Evolutionary conservation across 2,888 invertebrate species (phyloP).

Genomic region (Belgica antarctica): DNA sequence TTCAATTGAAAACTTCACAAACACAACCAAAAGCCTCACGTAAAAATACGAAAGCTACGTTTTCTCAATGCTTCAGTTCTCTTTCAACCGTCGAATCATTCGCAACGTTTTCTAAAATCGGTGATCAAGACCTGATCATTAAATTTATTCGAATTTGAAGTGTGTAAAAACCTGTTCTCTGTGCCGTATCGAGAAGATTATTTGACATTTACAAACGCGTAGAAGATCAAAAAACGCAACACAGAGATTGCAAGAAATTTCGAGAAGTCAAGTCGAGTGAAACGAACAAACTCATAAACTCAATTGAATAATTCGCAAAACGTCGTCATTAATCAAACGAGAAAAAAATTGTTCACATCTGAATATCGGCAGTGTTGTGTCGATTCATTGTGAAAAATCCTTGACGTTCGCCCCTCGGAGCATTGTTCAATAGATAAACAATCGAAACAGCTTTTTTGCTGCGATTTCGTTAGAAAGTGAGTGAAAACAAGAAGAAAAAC

Average conservation of each 20-base stretch:
- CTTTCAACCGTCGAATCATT: slow-evolving; percentile 14
- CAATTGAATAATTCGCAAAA: slow-evolving; percentile 15
- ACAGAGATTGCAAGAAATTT: neutral
- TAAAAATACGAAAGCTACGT: neutral
- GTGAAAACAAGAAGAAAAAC: neutral
- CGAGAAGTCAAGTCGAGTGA: neutral
- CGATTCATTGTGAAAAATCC: neutral
- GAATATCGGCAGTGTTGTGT: neutral
- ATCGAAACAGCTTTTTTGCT: neutral
- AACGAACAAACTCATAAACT: neutral
- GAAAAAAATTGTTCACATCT: neutral
- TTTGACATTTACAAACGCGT: too few species aligned
- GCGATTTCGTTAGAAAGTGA: neutral
- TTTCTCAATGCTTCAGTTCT: neutral
- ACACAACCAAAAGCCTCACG: neutral
- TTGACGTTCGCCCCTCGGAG: neutral
- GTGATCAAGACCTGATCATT: neutral
- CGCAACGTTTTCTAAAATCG: slow-evolving; percentile 3
- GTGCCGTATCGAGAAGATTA: neutral
- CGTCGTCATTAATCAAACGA: neutral
- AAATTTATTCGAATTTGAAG: neutral
- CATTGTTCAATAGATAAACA: neutral
- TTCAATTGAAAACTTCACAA: too few species aligned
- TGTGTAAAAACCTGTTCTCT: slow-evolving; percentile 2
- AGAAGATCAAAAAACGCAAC: neutral